Percentiles rank a stretch among this genome's conserved stretches.
phyloP scores from a whole-genome alignment of 2,888 invertebrate species.

The Erpobdella octoculata region DNA sequence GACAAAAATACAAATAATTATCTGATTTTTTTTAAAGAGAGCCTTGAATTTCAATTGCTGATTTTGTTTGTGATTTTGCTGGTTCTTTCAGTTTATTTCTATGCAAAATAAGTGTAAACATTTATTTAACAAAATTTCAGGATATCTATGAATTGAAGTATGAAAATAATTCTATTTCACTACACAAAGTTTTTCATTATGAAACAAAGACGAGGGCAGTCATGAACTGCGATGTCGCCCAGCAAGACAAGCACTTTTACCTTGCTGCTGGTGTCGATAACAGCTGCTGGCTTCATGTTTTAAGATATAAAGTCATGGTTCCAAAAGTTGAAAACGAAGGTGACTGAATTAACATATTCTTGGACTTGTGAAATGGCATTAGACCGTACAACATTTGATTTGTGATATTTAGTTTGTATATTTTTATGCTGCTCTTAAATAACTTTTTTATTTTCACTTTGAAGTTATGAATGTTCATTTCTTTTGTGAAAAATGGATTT shows the following conservation, averaged over 20 bases:
- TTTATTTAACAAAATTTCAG: slow-evolving; percentile 55
- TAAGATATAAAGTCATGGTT: slow-evolving; percentile 47
- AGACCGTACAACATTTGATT: too few relatives aligned
- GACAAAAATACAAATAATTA: too few relatives aligned
- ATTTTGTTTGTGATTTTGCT: too few relatives aligned
- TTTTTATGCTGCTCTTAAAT: too few relatives aligned
- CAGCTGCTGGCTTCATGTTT: slow-evolving; percentile 54
- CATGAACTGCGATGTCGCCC: slow-evolving; percentile 77
- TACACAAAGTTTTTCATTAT: slow-evolving; percentile 69
- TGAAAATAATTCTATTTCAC: slow-evolving; percentile 53
- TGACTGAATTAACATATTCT: too few relatives aligned
- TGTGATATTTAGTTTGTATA: too few relatives aligned
- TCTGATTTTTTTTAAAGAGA: too few relatives aligned
- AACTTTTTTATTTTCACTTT: slow-evolving; percentile 3
- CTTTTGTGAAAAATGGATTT: neutral
- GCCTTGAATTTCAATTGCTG: too few relatives aligned
- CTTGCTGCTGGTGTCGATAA: slow-evolving; percentile 84
- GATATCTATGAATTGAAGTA: slow-evolving; percentile 85
- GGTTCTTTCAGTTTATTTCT: too few relatives aligned
- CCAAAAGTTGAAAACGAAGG: slow-evolving; percentile 38
- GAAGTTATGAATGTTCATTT: neutral
- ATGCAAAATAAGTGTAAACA: too few relatives aligned
- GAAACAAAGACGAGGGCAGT: slow-evolving; percentile 65
- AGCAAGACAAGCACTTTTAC: slow-evolving; percentile 66
- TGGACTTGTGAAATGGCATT: too few relatives aligned